Evolutionary conservation across 2,888 invertebrate genomes (phyloP), one percentile per base, ranked within the genome.

Genomic region (Siphlonurus alternatus): DNA sequence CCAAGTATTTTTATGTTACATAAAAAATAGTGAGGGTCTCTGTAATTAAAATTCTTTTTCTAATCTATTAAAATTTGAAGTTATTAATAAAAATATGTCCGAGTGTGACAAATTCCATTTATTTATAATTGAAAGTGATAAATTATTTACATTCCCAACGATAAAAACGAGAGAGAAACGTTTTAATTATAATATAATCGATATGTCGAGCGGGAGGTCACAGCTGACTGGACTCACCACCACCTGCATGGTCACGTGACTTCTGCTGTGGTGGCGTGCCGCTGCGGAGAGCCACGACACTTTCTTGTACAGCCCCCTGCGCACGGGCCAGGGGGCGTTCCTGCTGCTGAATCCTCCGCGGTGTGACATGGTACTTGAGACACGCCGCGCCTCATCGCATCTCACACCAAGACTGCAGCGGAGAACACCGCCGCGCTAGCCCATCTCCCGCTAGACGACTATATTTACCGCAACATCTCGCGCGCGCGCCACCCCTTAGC

Each of bases 181-280:
- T n/a, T n/a, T n/a, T n/a, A n/a, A n/a, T n/a, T n/a, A n/a, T n/a
- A n/a, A n/a, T 38, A 38, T 10, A 38, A 38, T 38, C 38, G 38
- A 38, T 38, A 38, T 10, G 5, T 38, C 38, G 5, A 5, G 38
- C 7, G 5, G 38, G 38, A 10, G 38, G 38, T 38, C 38, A 38
- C 38, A 15, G 38, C n/a, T n/a, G n/a, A n/a, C 59, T 61, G 20
- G 18, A 51, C 63, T 24, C 38, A 38, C 64, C 38, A 38, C 64
- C 20, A n/a, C 59, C 7, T n/a, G 59, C 53, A 64, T n/a, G 53
- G 53, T 51, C 56, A 56, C 56, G 56, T 56, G 56, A 56, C 56
- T n/a, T n/a, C 56, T 56, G 19, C 56, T 10, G 7, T 10, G 56
- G 15, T 56, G 56, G 7, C 56, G 56, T 20, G 5, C 19, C 7